Conservation (phyloP, 2,797 vertebrate genomes). For the Rhyacichthys aspro region DNA sequence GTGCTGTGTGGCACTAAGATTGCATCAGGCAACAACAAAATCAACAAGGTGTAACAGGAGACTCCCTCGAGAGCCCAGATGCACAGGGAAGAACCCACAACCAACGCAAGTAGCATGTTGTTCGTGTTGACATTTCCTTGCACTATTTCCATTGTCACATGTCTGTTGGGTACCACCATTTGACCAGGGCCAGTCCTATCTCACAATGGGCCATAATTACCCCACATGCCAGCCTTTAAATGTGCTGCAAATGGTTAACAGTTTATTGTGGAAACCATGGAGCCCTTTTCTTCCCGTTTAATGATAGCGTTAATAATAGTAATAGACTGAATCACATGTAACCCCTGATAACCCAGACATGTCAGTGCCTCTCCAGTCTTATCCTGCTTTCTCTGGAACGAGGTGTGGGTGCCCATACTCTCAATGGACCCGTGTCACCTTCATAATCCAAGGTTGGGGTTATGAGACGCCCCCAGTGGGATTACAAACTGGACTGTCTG, state of each 20-base stretch:
- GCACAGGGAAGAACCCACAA: slow-evolving; percentile 46
- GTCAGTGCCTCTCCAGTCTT: slow-evolving; percentile 39
- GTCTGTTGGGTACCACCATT: slow-evolving; percentile 74
- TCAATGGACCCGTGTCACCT: slow-evolving; percentile 62
- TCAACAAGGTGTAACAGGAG: slow-evolving; percentile 64
- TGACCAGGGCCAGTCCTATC: slow-evolving; percentile 31
- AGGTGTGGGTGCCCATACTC: slow-evolving; percentile 52
- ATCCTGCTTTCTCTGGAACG: slow-evolving; percentile 71
- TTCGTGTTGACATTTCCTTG: slow-evolving; percentile 60
- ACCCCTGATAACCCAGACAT: slow-evolving; percentile 52
- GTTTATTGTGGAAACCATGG: too few species aligned
- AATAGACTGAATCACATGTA: slow-evolving; percentile 23
- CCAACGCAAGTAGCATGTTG: slow-evolving; percentile 41
- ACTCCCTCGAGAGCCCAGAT: slow-evolving; percentile 44
- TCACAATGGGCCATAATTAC: too few species aligned
- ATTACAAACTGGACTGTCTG: slow-evolving; percentile 66
- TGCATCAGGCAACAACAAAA: slow-evolving; percentile 46
- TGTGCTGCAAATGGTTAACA: too few species aligned
- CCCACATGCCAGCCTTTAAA: too few species aligned
- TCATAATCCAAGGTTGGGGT: slow-evolving; percentile 58
- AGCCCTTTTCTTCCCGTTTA: too few species aligned
- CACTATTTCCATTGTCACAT: slow-evolving; percentile 59
- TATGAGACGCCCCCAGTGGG: slow-evolving; percentile 40
- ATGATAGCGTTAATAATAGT: too few species aligned
- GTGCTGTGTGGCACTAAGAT: slow-evolving; percentile 13